phyloP scores from a whole-genome alignment of 1,140 invertebrate species.

The Bicyclus anynana region DNA sequence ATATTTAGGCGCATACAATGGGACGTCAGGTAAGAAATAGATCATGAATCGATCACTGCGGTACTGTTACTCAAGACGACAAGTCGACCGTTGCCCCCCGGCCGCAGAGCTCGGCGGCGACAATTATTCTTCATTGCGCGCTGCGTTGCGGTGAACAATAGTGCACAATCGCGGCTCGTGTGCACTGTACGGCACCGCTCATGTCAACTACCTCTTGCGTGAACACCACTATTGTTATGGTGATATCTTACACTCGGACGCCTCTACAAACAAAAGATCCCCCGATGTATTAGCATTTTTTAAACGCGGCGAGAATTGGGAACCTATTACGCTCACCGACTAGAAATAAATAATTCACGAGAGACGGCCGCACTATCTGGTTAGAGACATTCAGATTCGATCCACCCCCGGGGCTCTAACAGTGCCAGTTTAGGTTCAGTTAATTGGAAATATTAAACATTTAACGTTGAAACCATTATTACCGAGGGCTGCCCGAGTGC shows the following conservation, averaged over 20 bases:
- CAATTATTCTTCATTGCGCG: conserved; percentile 50
- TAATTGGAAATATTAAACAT: conserved; percentile 68
- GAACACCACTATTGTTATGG: conserved; percentile 63
- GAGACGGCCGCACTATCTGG: conserved; percentile 33
- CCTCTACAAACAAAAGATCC: conserved; percentile 55
- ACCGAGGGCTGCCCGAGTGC: conserved; percentile 45
- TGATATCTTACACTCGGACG: conserved; percentile 54
- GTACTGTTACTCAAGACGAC: conserved; percentile 41
- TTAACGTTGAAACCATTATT: conserved; percentile 49
- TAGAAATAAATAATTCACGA: conserved; percentile 59
- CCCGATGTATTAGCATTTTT: conserved; percentile 50
- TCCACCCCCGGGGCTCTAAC: conserved; percentile 47
- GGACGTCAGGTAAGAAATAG: conserved; percentile 23
- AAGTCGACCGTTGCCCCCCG: conserved; percentile 47
- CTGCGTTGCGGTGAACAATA: conserved; percentile 51
- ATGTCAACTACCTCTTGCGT: conserved; percentile 62
- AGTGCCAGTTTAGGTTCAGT: conserved; percentile 52
- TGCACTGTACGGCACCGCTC: conserved; percentile 36
- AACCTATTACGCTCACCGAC: conserved; percentile 18
- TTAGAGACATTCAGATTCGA: conserved; percentile 60
- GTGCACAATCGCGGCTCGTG: conserved; percentile 61
- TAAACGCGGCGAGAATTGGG: conserved; percentile 32
- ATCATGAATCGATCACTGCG: conserved; percentile 37
- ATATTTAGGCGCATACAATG: conserved; percentile 6
- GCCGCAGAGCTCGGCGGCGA: conserved; percentile 32